Conservation (phyloP, 2,113 vertebrate species). For the Caranx ignobilis region DNA sequence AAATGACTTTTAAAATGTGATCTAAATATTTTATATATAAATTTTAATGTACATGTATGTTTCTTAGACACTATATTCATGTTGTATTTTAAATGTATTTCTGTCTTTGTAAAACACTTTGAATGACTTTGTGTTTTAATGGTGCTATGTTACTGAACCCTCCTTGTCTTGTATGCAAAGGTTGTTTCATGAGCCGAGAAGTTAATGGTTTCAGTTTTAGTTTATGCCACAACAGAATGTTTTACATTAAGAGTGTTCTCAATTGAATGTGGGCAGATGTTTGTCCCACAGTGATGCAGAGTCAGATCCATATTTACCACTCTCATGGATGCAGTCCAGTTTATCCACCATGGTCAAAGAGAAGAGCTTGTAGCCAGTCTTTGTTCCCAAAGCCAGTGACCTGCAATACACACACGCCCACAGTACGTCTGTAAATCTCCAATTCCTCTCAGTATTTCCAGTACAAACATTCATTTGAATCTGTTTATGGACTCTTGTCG, state of each 20-base stretch:
- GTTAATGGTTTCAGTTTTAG: too few relatives aligned
- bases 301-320: slow-evolving; percentile 85
- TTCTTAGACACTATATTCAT: too few relatives aligned
- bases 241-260: background rate
- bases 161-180: too few relatives aligned
- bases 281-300: background rate
- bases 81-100: too few relatives aligned
- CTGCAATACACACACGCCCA: slow-evolving; percentile 76
- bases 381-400: slow-evolving; percentile 93
- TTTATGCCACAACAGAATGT: too few relatives aligned
- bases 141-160: too few relatives aligned
- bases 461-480: background rate
- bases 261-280: background rate
- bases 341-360: slow-evolving; percentile 94
- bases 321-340: slow-evolving; percentile 95
- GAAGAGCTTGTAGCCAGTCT: slow-evolving; percentile 92
- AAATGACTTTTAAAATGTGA: too few relatives aligned
- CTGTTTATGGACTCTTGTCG: background rate
- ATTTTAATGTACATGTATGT: too few relatives aligned
- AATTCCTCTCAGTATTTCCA: background rate
- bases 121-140: too few relatives aligned
- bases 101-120: too few relatives aligned
- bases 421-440: background rate
- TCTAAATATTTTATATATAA: too few relatives aligned
- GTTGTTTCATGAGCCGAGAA: too few relatives aligned